Base-by-base conservation (phyloP, 1,140 invertebrate species). In the Aporrectodea caliginosa region DNA sequence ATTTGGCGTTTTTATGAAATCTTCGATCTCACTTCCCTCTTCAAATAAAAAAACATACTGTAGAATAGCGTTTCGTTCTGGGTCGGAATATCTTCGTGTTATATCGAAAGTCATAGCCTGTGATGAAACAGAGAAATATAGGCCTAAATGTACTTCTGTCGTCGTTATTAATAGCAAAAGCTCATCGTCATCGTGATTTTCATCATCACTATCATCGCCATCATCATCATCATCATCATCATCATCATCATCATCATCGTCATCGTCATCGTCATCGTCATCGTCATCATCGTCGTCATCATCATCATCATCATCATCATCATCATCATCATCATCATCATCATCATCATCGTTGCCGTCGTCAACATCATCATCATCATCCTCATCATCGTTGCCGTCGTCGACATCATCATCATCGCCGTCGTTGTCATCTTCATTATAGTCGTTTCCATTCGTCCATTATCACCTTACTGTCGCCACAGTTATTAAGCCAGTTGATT, bases 71-170 rank as follows among this genome's bases (percentile, higher is more conserved):
- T 29, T 69, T 70, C 31, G 27, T 34, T 74, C 22, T 75, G 34
- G 14, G 27, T 1, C 70, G 58, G 71, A 69, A 35, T 29, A 80
- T 33, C 6, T 72, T 72, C 31, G 1, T 72, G 34, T 80, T 80
- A 27, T 69, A 72, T 71, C 79, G 58, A 43, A 80, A 80, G 31
- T 80, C 79, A 69, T 80, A 80, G 35, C 79, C 79, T 77, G n/a
- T n/a, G n/a, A n/a, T n/a, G n/a, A n/a, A n/a, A n/a, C n/a, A n/a
- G n/a, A n/a, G n/a, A n/a, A n/a, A n/a, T n/a, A n/a, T n/a, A n/a
- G n/a, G n/a, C n/a, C n/a, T n/a, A n/a, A n/a, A n/a, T n/a, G n/a
- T n/a, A n/a, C n/a, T n/a, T n/a, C n/a, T n/a, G n/a, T n/a, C n/a
- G n/a, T n/a, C n/a, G n/a, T n/a, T n/a, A n/a, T n/a, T n/a, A n/a